These are phyloP conservation scores for Carassius gibelio DNA, from an alignment of 2,113 vertebrate genomes.

Conservation along the genomic window DNA sequence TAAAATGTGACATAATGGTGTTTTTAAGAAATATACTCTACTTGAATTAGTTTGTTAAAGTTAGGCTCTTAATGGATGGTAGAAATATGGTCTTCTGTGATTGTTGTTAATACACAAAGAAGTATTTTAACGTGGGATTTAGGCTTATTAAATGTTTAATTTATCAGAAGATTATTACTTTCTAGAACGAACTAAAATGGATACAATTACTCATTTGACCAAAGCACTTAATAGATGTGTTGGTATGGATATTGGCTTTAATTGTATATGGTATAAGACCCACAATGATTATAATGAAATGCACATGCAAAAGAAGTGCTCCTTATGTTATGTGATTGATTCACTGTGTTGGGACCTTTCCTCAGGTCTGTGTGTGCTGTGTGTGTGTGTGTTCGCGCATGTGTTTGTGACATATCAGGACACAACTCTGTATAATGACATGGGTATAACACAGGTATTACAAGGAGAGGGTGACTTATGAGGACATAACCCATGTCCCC, in stretches of 20 bases:
- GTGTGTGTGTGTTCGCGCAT: not conserved
- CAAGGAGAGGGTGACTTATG: too few species aligned
- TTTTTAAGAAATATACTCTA: not conserved
- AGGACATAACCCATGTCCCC: too few species aligned
- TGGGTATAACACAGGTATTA: too few species aligned
- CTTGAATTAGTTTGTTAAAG: not conserved
- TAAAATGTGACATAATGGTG: not conserved
- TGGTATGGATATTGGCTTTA: not conserved
- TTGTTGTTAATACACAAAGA: not conserved
- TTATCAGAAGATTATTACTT: not conserved
- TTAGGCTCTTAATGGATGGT: not conserved
- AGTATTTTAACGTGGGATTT: not conserved
- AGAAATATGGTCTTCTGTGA: not conserved
- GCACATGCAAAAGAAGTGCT: not conserved
- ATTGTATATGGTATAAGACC: not conserved
- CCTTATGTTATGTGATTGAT: not conserved
- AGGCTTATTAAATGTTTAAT: not conserved
- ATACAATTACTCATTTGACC: not conserved
- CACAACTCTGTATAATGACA: too few species aligned
- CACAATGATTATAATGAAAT: not conserved
- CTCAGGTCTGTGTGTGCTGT: not conserved
- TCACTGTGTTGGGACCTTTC: constrained; percentile 25
- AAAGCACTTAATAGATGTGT: not conserved
- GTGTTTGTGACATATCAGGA: too few species aligned
- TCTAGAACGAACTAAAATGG: not conserved